These are phyloP conservation scores for Acronicta alni DNA, from an alignment of 2,888 invertebrate species.

Conservation along the genomic window DNA sequence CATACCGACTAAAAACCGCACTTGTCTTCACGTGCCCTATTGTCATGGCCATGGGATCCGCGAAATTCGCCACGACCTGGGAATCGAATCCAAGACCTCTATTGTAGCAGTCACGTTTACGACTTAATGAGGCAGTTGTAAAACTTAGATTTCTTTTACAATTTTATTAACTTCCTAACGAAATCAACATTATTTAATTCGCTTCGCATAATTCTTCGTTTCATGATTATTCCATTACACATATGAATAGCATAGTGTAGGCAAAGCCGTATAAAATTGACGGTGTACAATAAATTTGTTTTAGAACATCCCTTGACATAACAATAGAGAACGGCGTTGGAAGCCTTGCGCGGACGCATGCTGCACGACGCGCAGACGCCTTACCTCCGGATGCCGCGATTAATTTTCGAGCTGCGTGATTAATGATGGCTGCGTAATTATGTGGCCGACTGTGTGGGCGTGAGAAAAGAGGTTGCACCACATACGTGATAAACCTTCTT, in stretches of 20 bases:
- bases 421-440: slow-evolving; percentile 69
- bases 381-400: slow-evolving; percentile 66
- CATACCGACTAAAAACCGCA: too few species aligned
- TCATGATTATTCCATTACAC: slow-evolving; percentile 9
- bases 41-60: too few species aligned
- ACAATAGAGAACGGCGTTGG: slow-evolving; percentile 61
- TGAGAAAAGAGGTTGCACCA: slow-evolving; percentile 67
- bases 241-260: slow-evolving; percentile 6
- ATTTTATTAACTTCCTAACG: not conserved
- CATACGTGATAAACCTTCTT: slow-evolving; percentile 62
- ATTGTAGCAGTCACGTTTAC: too few species aligned
- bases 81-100: too few species aligned
- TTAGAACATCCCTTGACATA: slow-evolving; percentile 57
- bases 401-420: slow-evolving; percentile 66
- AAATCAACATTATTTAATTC: not conserved
- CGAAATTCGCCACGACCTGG: too few species aligned
- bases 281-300: slow-evolving; percentile 44
- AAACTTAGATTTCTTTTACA: not conserved
- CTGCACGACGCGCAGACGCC: slow-evolving; percentile 40
- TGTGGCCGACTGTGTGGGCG: slow-evolving; percentile 61
- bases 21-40: too few species aligned
- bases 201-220: slow-evolving; percentile 7
- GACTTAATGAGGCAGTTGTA: too few species aligned
- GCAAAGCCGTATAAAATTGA: slow-evolving; percentile 15
- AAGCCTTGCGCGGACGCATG: slow-evolving; percentile 64